Evolutionary conservation across 1,140 invertebrate genomes (phyloP).

Genomic region (Bombus confusus): DNA sequence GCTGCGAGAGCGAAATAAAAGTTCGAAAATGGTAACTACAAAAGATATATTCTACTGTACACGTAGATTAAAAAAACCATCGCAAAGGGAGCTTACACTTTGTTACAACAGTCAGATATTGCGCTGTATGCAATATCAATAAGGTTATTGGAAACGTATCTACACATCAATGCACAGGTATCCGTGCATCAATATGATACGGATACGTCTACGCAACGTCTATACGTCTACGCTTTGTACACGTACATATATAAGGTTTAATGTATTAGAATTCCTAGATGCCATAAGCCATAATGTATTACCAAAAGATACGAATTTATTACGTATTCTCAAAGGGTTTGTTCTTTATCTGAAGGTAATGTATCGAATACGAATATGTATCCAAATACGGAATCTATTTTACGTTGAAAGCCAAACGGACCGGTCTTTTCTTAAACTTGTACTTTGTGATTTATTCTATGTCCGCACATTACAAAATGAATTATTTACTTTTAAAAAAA

Average conservation of each 20-base stretch:
- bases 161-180: slow-evolving; percentile 10
- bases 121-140: slow-evolving; percentile 42
- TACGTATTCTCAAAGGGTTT: neutral
- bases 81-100: neutral
- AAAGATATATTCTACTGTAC: neutral
- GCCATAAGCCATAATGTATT: neutral
- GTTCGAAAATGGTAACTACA: neutral
- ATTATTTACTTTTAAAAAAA: no score
- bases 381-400: neutral
- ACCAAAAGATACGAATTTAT: slow-evolving; percentile 13
- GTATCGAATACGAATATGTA: no score
- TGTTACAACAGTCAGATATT: slow-evolving; percentile 25
- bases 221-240: neutral
- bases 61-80: no score
- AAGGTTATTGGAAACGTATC: slow-evolving; percentile 44
- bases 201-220: neutral
- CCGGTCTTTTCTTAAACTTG: no score
- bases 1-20: neutral
- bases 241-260: neutral
- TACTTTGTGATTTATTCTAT: no score
- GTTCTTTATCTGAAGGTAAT: no score
- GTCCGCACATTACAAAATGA: no score
- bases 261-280: neutral
- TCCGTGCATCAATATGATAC: slow-evolving; percentile 7
- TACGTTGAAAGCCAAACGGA: no score